Evolutionary conservation across 1,140 invertebrate species (phyloP).

Genomic region (Neodiprion virginianus): DNA sequence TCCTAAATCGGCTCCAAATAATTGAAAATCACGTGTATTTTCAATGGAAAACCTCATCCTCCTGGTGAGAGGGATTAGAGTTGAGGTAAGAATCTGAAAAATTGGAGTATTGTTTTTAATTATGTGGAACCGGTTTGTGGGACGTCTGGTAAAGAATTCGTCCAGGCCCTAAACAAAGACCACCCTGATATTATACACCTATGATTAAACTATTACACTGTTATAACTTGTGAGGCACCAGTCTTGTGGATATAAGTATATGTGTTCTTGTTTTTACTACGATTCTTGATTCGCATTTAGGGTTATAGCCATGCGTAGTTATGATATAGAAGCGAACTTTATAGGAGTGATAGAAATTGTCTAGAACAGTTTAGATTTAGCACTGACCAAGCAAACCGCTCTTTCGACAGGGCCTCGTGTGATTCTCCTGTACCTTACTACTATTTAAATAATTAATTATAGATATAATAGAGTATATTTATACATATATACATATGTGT

Average conservation of each 20-base stretch:
- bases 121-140: too few relatives aligned
- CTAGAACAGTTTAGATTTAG: slow-evolving; percentile 14
- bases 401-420: slow-evolving; percentile 34
- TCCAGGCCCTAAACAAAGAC: too few relatives aligned
- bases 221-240: too few relatives aligned
- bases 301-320: neutral
- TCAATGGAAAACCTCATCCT: too few relatives aligned
- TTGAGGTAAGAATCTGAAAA: too few relatives aligned
- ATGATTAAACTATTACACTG: too few relatives aligned
- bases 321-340: neutral
- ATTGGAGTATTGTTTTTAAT: too few relatives aligned
- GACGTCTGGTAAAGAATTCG: too few relatives aligned
- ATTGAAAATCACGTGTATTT: too few relatives aligned
- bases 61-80: too few relatives aligned
- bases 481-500: neutral
- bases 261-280: neutral
- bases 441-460: slow-evolving; percentile 18
- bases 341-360: neutral
- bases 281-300: neutral
- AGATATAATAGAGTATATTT: slow-evolving; percentile 11
- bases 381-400: slow-evolving; percentile 37
- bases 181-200: too few relatives aligned
- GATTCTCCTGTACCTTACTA: slow-evolving; percentile 51
- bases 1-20: too few relatives aligned
- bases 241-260: neutral